phyloP scores from a whole-genome alignment of 2,888 invertebrate species.

The Cataglyphis rosenhaueri region DNA sequence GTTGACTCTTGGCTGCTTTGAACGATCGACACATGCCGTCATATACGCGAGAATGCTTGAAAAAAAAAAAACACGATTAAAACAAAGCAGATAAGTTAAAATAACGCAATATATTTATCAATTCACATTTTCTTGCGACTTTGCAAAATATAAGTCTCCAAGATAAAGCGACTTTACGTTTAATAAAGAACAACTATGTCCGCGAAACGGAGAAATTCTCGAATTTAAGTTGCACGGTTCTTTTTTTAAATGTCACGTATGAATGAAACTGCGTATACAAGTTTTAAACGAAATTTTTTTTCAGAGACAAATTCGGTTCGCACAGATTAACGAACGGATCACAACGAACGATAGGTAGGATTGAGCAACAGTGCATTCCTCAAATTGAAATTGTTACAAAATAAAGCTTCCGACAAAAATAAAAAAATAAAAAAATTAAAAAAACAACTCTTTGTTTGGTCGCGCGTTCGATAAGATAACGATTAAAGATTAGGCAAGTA shows the following conservation, averaged over 20 bases:
- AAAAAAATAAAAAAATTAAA: background rate
- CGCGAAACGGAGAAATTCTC: background rate
- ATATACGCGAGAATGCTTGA: slow-evolving; percentile 23
- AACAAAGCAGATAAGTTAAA: background rate
- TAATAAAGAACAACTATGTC: background rate
- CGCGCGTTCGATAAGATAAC: slow-evolving; percentile 9
- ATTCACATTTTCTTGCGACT: background rate
- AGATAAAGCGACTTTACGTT: background rate
- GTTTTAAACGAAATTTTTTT: slow-evolving; percentile 25
- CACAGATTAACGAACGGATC: slow-evolving; percentile 41
- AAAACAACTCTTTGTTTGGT: slow-evolving; percentile 11
- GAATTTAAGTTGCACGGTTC: background rate
- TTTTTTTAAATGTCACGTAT: slow-evolving; percentile 1
- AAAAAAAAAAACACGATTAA: background rate
- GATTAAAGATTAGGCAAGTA: slow-evolving; percentile 1
- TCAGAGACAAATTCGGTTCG: slow-evolving; percentile 20
- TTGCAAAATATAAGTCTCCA: background rate
- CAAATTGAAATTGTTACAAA: slow-evolving; percentile 25
- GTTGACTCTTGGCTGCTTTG: slow-evolving; percentile 39
- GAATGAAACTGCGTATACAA: slow-evolving; percentile 7
- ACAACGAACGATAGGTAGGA: slow-evolving; percentile 20
- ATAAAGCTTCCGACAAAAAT: slow-evolving; percentile 14
- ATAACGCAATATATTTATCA: background rate
- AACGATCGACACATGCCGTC: slow-evolving; percentile 43
- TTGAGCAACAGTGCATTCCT: slow-evolving; percentile 23